Evolutionary conservation across 1,140 invertebrate genomes (phyloP), one percentile per base, ranked within the genome.

Genomic region (Neodiprion lecontei): DNA sequence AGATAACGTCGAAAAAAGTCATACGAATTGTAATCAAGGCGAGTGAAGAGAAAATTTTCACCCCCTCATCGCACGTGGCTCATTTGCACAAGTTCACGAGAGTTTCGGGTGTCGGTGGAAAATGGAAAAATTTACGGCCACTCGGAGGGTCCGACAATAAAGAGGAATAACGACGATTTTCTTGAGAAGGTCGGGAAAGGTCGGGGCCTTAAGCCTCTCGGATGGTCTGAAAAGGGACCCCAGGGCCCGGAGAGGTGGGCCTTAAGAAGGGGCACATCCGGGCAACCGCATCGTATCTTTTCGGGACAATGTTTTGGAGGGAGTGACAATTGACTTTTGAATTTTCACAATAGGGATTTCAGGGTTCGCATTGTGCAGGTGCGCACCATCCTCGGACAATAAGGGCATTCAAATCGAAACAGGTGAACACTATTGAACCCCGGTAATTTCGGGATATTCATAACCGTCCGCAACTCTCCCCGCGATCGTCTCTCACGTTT

Each of bases 301-400:
- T 40, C 21, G 40, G 12, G 21, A 10, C 28, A 10, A 68, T 69
- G 40, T 69, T 69, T 69, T 69, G 10, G 67, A 47, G 21, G 67
- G 67, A 69, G 67, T 69, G 67, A 69, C 67, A 47, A 23, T 69
- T 69, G 67, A 69, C 67, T 69, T 69, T 69, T 47, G 67, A 69
- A 69, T 69, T 69, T 47, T 69, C 11, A 10, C 11, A 47, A 23
- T 23, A 7, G 21, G 40, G 12, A 11, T 21, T 21, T 47, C 11
- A 21, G 67, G 67, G 4, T 21, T 23, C 67, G 21, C 23, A 21
- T 69, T 21, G 67, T 21, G 40, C 67, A 23, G 40, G 67, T 69
- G 21, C 12, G 7, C 17, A 5, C 61, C 17, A 14, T 65, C 61
- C 21, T 23, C 67, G 17, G 12, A 47, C 67, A 12, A 21, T 11